Conservation (phyloP, 1,140 invertebrate species). For the Ptiloglossa arizonensis region DNA sequence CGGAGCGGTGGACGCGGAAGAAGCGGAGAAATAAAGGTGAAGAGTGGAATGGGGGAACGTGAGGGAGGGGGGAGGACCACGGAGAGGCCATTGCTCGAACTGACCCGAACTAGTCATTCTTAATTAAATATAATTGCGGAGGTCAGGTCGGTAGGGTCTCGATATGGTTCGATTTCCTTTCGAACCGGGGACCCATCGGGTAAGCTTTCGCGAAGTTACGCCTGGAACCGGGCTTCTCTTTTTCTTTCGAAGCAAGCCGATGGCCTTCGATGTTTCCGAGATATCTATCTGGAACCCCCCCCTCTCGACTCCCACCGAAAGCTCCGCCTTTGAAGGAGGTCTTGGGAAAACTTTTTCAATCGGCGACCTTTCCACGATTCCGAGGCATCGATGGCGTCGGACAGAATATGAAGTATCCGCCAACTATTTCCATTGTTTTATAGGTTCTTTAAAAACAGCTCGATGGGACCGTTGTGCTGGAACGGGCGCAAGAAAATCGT, state of each 20-base stretch:
- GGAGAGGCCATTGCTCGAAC: constrained; percentile 4
- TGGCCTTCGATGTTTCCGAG: constrained; percentile 58
- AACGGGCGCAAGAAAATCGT: neutral
- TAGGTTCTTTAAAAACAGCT: constrained; percentile 8
- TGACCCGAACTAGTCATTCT: constrained; percentile 40
- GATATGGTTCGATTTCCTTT: constrained; percentile 49
- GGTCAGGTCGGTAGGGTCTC: constrained; percentile 24
- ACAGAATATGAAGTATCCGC: constrained; percentile 53
- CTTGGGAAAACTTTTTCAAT: constrained; percentile 67
- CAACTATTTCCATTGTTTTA: constrained; percentile 58
- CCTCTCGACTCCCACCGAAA: neutral
- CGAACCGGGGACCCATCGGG: neutral
- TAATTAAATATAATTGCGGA: constrained; percentile 66
- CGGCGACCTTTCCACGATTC: constrained; percentile 50
- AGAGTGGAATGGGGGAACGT: too few relatives aligned
- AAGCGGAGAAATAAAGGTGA: neutral
- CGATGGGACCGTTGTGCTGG: neutral
- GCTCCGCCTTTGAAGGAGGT: constrained; percentile 28
- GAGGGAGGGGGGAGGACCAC: too few relatives aligned
- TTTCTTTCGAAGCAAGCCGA: constrained; percentile 33
- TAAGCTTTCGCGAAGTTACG: constrained; percentile 34
- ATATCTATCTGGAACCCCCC: constrained; percentile 54
- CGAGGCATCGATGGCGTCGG: constrained; percentile 31
- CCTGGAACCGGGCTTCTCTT: constrained; percentile 11
- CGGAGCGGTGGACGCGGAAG: too few relatives aligned